Base-by-base conservation (phyloP, 2,797 vertebrate species). In the Leptodactylus fallax region DNA sequence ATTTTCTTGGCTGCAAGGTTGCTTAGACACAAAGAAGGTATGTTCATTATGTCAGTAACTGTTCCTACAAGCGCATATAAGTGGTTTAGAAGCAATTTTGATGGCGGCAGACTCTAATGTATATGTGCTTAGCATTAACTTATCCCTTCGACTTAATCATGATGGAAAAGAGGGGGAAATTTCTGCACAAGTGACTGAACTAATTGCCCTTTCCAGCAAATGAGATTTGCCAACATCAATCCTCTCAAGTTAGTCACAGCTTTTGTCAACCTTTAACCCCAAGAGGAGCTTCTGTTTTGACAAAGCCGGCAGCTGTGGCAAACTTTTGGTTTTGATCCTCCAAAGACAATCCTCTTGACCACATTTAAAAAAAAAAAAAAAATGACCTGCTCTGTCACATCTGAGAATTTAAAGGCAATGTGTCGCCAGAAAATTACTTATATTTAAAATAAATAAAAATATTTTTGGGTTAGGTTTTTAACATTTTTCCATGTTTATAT, bases 281-380 rank as follows among this genome's bases (percentile, higher is more conserved):
- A 2, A 82, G 87, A 87, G 21, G 3, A 91, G 91, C 55, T 78
- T 56, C 89, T 92, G 91, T 96, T 96, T 93, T 94, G 93, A 95
- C 93, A 94, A 92, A 93, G 93, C 60, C 23, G 92, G 92, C 94
- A 92, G 95, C 93, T 95, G 93, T 82, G 91, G 83, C 84, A 90
- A 93, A 90, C 86, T 7, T 90, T 91, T 91, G 85, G 63, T 89
- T 88, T 83, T 86, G 51, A 86, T 86, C 85, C 53, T 72, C 87
- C 92, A 95, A 95, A 94, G 95, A 95, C 90, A 91, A 96, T 71
- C 85, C 93, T 88, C 94, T 95, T 93, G 88, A 93, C 92, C 92
- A 88, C 60, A 86, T 17, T 2, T 36, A 0, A 1, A 71, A 14
- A 17, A 19, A 1, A n/a, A 71, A 71, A 25, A 7, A 36, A 36